Conservation (phyloP, 1,140 invertebrate genomes). For the Eriosoma lanigerum region DNA sequence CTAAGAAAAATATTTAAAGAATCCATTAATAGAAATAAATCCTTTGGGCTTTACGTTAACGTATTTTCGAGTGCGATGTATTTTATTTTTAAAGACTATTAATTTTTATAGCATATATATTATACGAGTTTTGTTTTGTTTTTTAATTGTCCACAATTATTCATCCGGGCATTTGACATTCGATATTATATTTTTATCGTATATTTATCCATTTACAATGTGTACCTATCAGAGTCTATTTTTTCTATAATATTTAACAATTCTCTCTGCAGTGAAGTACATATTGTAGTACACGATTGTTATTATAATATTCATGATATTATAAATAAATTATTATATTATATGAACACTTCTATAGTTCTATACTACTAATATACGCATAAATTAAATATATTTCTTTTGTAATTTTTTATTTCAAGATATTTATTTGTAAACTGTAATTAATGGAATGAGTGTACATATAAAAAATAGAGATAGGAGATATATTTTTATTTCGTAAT, state of each 20-base stretch:
- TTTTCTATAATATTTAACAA: background rate
- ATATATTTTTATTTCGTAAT: too few species aligned
- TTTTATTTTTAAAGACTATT: constrained; percentile 26
- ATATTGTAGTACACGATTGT: background rate
- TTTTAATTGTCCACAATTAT: constrained; percentile 17
- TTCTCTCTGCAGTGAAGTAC: background rate
- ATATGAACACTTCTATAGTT: too few species aligned
- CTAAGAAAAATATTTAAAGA: constrained; percentile 23
- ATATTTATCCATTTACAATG: background rate
- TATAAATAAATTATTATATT: too few species aligned
- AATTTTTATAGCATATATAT: constrained; percentile 15
- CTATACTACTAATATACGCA: too few species aligned
- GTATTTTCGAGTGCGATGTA: constrained; percentile 6
- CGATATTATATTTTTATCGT: constrained; percentile 11
- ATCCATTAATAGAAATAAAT: constrained; percentile 17
- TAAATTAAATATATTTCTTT: too few species aligned
- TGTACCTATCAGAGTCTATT: background rate
- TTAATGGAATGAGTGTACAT: too few species aligned
- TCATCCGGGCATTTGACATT: constrained; percentile 7
- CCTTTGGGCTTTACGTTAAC: background rate
- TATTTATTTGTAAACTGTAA: too few species aligned
- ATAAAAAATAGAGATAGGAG: too few species aligned
- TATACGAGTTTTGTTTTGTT: constrained; percentile 8
- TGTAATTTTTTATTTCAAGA: too few species aligned
- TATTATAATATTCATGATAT: background rate